Evolutionary conservation across 92 coral and sea anemone genomes (phyloP).

Genomic region (Heliopora coerulea): DNA sequence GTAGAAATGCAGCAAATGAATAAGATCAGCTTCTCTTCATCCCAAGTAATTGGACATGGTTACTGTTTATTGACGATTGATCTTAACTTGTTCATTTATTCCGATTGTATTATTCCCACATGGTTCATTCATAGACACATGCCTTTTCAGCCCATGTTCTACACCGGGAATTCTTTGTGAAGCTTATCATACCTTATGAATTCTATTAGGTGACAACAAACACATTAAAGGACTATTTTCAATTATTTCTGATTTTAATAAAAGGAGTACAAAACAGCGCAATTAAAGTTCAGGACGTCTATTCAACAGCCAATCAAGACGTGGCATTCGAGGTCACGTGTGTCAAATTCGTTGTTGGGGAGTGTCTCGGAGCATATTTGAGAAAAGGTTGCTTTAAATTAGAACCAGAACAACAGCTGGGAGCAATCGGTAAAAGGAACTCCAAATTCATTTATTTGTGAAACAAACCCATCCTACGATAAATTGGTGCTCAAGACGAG

Average conservation of each 20-base stretch:
- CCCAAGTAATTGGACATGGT: too few relatives aligned
- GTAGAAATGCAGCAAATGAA: too few relatives aligned
- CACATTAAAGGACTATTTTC: constrained; percentile 28
- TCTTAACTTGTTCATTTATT: too few relatives aligned
- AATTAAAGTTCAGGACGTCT: constrained; percentile 15
- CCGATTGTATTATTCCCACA: too few relatives aligned
- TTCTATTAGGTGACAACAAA: constrained; percentile 34
- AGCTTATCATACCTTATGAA: constrained; percentile 12
- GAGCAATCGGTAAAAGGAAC: background rate
- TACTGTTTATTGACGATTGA: too few relatives aligned
- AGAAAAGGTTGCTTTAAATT: background rate
- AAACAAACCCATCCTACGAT: too few relatives aligned
- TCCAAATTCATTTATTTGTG: too few relatives aligned
- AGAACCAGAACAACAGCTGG: background rate
- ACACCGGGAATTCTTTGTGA: background rate
- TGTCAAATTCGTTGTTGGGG: background rate
- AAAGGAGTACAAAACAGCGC: constrained; percentile 31
- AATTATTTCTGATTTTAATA: constrained; percentile 34
- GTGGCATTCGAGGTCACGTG: constrained; percentile 5
- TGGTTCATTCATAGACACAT: too few relatives aligned
- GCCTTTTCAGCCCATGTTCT: too few relatives aligned
- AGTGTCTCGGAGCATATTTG: background rate
- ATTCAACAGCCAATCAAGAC: constrained; percentile 15
- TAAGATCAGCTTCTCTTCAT: too few relatives aligned
- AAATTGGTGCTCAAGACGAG: too few relatives aligned